Conservation (phyloP, 2,888 invertebrate genomes). For the Galeopsomyia nigrocyanea region DNA sequence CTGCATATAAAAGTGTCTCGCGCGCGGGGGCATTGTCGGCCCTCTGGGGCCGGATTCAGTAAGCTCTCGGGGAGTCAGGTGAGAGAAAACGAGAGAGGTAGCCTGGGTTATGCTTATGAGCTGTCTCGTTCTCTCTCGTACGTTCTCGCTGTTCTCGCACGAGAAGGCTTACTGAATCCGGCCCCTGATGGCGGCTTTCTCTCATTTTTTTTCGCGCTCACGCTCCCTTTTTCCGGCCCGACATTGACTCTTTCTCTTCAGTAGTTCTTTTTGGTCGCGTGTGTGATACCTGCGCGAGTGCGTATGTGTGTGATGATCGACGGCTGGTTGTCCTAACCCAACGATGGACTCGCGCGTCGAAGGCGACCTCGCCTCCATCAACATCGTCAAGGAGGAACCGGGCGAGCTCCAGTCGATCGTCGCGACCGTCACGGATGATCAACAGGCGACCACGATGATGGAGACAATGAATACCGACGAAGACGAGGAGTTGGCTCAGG, state of each 20-base stretch:
- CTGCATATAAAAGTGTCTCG: too few species aligned
- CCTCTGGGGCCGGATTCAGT: too few species aligned
- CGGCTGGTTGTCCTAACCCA: neutral
- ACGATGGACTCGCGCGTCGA: slow-evolving; percentile 30
- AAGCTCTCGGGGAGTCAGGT: too few species aligned
- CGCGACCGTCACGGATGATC: slow-evolving; percentile 30
- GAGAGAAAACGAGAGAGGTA: too few species aligned
- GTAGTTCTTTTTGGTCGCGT: too few species aligned
- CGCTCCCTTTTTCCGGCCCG: slow-evolving; percentile 25
- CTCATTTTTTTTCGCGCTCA: slow-evolving; percentile 18
- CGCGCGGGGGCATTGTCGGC: slow-evolving; percentile 3
- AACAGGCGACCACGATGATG: slow-evolving; percentile 53
- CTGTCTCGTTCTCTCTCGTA: too few species aligned
- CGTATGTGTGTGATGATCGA: neutral
- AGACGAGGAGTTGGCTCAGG: slow-evolving; percentile 51
- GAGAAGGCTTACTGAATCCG: too few species aligned
- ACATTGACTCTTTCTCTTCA: slow-evolving; percentile 1
- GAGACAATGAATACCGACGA: slow-evolving; percentile 51
- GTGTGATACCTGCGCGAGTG: too few species aligned
- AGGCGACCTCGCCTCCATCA: slow-evolving; percentile 48
- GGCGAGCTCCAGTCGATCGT: slow-evolving; percentile 57
- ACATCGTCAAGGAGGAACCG: slow-evolving; percentile 61
- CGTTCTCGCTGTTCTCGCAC: too few species aligned
- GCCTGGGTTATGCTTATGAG: too few species aligned
- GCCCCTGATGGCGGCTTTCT: slow-evolving; percentile 40